phyloP scores from a whole-genome alignment of 2,888 invertebrate species.

The Mesochorus sp. region DNA sequence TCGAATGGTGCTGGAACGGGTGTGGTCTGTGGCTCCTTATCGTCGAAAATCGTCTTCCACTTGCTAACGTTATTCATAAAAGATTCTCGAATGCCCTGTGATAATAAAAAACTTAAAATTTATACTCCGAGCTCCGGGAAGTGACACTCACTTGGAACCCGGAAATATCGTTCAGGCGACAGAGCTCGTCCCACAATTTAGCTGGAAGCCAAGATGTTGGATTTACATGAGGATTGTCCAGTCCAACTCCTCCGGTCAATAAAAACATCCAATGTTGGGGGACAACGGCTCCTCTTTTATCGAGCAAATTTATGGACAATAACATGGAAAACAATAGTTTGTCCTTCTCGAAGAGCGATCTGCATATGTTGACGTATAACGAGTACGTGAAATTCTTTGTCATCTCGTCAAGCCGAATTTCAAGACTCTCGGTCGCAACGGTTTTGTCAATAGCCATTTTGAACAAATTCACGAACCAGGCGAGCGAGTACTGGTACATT shows the following conservation, averaged over 20 bases:
- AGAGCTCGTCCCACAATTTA: constrained; percentile 91
- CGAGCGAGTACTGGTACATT: constrained; percentile 98
- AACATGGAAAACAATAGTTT: constrained; percentile 94
- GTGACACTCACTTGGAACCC: constrained; percentile 81
- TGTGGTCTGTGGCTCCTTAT: constrained; percentile 88
- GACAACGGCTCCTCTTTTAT: constrained; percentile 84
- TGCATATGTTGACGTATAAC: constrained; percentile 94
- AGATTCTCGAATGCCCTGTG: constrained; percentile 86
- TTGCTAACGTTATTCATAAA: constrained; percentile 83
- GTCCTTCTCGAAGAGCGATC: constrained; percentile 97
- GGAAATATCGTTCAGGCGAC: constrained; percentile 84
- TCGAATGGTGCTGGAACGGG: constrained; percentile 89
- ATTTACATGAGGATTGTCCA: constrained; percentile 89
- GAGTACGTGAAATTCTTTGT: constrained; percentile 93
- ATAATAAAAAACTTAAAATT: not conserved
- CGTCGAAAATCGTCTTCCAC: constrained; percentile 91
- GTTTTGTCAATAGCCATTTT: constrained; percentile 93
- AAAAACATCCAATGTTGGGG: constrained; percentile 92
- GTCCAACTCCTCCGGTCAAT: constrained; percentile 92
- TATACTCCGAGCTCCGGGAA: not conserved
- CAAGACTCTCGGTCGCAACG: constrained; percentile 91
- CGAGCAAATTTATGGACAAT: constrained; percentile 88
- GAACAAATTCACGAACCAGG: constrained; percentile 96
- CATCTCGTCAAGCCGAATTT: constrained; percentile 88
- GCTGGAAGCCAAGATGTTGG: constrained; percentile 88